Evolutionary conservation across 2,797 vertebrate genomes (phyloP).

Genomic region (Antrozous pallidus): DNA sequence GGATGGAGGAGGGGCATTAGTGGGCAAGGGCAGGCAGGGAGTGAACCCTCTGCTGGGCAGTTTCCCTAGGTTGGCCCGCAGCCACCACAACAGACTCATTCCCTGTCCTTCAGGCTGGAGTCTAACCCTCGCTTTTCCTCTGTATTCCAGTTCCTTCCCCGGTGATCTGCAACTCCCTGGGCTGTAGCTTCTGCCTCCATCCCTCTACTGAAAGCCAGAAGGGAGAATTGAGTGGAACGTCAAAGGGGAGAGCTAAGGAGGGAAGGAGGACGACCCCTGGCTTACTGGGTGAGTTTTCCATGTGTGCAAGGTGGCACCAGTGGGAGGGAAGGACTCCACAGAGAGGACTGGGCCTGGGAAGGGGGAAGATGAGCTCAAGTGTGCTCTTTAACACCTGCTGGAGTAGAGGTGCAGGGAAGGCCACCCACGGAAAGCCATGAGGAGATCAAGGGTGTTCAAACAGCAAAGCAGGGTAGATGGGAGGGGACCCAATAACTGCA

Average conservation of each 20-base stretch:
- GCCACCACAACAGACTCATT: background rate
- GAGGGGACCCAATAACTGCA: too few relatives aligned
- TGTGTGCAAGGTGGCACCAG: background rate
- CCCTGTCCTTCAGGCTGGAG: too few relatives aligned
- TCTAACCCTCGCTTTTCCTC: too few relatives aligned
- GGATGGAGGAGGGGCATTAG: background rate
- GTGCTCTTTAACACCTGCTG: background rate
- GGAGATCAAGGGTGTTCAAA: background rate
- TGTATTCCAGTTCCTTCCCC: background rate
- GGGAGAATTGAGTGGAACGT: background rate
- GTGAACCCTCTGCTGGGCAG: background rate
- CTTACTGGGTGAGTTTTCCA: background rate
- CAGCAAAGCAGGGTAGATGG: background rate
- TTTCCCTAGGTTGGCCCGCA: background rate
- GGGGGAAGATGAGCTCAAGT: too few relatives aligned
- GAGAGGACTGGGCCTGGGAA: background rate
- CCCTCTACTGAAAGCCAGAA: background rate
- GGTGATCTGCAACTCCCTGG: background rate
- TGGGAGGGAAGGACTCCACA: background rate
- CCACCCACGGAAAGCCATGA: rapidly evolving
- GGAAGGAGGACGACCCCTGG: background rate
- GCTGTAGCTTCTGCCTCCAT: background rate
- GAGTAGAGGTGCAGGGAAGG: background rate
- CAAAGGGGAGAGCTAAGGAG: background rate
- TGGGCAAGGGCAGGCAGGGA: background rate